Evolutionary conservation across 2,888 invertebrate genomes (phyloP), one percentile per base, ranked within the genome.

Genomic region (Osmoderma eremita): DNA sequence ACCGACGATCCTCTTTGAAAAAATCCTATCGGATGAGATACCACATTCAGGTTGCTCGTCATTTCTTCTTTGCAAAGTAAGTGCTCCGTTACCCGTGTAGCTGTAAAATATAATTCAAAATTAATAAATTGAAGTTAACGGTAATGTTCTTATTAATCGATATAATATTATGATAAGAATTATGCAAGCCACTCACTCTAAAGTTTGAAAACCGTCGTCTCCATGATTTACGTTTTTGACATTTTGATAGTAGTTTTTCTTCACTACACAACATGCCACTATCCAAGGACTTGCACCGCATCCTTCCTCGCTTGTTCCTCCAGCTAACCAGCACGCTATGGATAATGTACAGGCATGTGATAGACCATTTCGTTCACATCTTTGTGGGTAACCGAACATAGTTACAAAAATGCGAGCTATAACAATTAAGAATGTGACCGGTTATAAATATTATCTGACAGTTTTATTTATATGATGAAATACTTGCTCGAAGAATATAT

Each of bases 1-100:
- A 0, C 94, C 94, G 45, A 94, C 92, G 69, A 94, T 93, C 58
- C 93, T 84, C 78, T 92, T 92, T 77, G 90, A 89, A 18, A 88
- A 84, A 73, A 73, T 75, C 70, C 76, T 81, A 76, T 82, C 83
- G 0, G 87, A 84, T 0, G 91, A 88, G 12, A 91, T 77, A 0
- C 92, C 92, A 74, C 93, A 93, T 72, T 91, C 88, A 74, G 86
- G 79, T 77, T 85, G 82, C 36, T 75, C 72, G 62, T 78, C 77
- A 24, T 77, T 78, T 64, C 80, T 72, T 64, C 76, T 76, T 71
- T 80, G 78, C 22, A 80, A 72, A 5, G 74, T 68, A 58, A 30
- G 20, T 24, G 76, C 71, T 12, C 54, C 63, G 15, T 48, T 39
- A 13, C 53, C 45, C n/a, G 38, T 15, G 24, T 61, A 24, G 8